These are phyloP conservation scores for Zaprionus kolodkinae DNA, from an alignment of 1,140 invertebrate species.

Conservation along the genomic window DNA sequence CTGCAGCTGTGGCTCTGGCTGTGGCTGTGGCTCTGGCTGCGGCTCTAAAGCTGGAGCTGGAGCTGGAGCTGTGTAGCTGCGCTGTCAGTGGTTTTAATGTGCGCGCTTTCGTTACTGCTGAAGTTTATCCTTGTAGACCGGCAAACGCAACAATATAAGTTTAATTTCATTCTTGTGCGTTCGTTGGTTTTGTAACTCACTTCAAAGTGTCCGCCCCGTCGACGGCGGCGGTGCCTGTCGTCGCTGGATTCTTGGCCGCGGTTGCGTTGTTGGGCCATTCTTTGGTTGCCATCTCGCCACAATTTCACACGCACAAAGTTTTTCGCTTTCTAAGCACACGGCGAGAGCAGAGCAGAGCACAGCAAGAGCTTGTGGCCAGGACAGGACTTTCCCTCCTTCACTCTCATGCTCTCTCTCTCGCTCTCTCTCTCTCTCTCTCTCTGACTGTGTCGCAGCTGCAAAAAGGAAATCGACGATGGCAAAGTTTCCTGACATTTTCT, in stretches of 20 bases:
- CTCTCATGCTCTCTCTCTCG: not conserved
- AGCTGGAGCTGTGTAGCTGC: constrained; percentile 58
- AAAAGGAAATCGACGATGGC: constrained; percentile 43
- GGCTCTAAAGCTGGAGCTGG: constrained; percentile 53
- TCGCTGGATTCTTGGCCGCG: constrained; percentile 53
- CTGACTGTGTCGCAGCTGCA: constrained; percentile 55
- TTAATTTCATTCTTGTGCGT: constrained; percentile 71
- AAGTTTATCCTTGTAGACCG: constrained; percentile 70
- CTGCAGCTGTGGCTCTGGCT: constrained; percentile 19
- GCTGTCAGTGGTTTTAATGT: constrained; percentile 31
- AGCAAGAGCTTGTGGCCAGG: constrained; percentile 27
- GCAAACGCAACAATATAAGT: constrained; percentile 78
- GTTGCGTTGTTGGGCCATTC: constrained; percentile 56
- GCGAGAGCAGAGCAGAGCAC: constrained; percentile 1
- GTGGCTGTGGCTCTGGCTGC: constrained; percentile 31
- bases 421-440: not conserved
- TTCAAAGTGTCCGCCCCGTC: constrained; percentile 62
- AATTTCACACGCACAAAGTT: constrained; percentile 81
- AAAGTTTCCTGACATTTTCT: constrained; percentile 79
- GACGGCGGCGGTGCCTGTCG: constrained; percentile 22
- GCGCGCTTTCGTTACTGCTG: constrained; percentile 9
- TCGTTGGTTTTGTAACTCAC: constrained; percentile 49
- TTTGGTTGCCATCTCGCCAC: constrained; percentile 64
- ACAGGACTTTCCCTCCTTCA: constrained; percentile 4
- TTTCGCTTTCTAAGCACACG: constrained; percentile 59